These are phyloP conservation scores for Ascidia mentula DNA, from an alignment of 23 tunicate genomes.

Conservation along the genomic window DNA sequence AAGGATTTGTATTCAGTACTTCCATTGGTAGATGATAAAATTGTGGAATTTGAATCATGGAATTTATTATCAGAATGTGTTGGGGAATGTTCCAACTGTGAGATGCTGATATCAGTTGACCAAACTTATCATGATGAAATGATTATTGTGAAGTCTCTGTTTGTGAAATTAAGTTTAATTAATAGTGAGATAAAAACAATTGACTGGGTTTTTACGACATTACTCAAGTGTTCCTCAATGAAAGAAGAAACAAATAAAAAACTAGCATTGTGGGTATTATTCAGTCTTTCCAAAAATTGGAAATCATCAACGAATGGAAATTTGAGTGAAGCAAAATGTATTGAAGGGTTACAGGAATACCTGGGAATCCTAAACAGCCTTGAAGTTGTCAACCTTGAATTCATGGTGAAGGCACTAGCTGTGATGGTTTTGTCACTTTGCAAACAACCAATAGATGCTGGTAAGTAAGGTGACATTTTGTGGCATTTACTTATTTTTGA, in stretches of 20 bases:
- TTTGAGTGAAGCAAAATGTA: background rate
- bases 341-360: slow-evolving; percentile 13
- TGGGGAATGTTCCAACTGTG: background rate
- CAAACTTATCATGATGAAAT: background rate
- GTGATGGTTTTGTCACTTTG: slow-evolving; percentile 6
- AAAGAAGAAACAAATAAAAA: background rate
- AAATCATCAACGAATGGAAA: background rate
- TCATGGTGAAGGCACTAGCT: slow-evolving; percentile 9
- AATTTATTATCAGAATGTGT: slow-evolving; percentile 27
- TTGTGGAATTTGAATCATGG: slow-evolving; percentile 9
- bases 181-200: slow-evolving; percentile 7
- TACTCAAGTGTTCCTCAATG: background rate
- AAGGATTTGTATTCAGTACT: background rate
- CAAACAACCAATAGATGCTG: background rate
- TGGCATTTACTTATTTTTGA: background rate
- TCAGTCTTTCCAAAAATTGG: background rate
- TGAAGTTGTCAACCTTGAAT: background rate
- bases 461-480: background rate
- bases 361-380: background rate
- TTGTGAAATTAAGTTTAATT: slow-evolving; percentile 22
- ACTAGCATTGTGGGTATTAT: background rate
- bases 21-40: background rate
- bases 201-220: background rate
- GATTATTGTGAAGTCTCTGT: background rate
- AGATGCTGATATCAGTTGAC: background rate